Evolutionary conservation across 2,797 vertebrate genomes (phyloP).

Genomic region (Fundulus diaphanus): DNA sequence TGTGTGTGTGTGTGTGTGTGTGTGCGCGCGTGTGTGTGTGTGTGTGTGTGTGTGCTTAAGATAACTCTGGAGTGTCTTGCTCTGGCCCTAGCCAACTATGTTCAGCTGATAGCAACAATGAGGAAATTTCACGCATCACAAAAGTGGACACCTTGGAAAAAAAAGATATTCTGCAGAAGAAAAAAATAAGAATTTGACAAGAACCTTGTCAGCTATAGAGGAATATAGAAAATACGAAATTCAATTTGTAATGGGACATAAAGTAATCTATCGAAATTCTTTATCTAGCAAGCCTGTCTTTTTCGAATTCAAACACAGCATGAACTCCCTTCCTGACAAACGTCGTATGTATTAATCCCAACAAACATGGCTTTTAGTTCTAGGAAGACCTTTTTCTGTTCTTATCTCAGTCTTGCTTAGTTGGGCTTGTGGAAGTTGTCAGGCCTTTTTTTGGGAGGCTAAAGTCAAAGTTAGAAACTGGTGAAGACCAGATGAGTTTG

Average conservation of each 20-base stretch:
- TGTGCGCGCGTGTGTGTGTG: conserved; percentile 16
- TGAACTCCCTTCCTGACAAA: background rate
- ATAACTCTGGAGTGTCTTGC: conserved; percentile 67
- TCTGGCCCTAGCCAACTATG: conserved; percentile 54
- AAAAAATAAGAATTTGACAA: conserved; percentile 50
- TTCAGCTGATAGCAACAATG: conserved; percentile 65
- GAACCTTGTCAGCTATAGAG: conserved; percentile 41
- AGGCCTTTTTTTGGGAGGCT: background rate
- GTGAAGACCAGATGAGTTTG: background rate
- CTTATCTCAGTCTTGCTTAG: conserved; percentile 15
- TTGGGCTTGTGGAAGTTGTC: background rate
- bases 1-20: conserved; percentile 17
- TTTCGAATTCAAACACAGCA: background rate
- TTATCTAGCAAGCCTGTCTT: conserved; percentile 13
- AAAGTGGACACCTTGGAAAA: conserved; percentile 68
- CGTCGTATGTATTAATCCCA: conserved; percentile 31
- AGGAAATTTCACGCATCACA: conserved; percentile 68
- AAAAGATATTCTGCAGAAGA: conserved; percentile 48
- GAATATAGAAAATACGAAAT: conserved; percentile 48
- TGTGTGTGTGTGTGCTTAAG: conserved; percentile 26
- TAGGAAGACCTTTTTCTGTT: conserved; percentile 19
- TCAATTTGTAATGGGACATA: conserved; percentile 35
- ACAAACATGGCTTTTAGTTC: conserved; percentile 4
- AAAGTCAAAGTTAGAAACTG: background rate
- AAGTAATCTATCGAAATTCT: conserved; percentile 27